phyloP scores from a whole-genome alignment of 64 coral and sea anemone species.

The Montipora foliosa region DNA sequence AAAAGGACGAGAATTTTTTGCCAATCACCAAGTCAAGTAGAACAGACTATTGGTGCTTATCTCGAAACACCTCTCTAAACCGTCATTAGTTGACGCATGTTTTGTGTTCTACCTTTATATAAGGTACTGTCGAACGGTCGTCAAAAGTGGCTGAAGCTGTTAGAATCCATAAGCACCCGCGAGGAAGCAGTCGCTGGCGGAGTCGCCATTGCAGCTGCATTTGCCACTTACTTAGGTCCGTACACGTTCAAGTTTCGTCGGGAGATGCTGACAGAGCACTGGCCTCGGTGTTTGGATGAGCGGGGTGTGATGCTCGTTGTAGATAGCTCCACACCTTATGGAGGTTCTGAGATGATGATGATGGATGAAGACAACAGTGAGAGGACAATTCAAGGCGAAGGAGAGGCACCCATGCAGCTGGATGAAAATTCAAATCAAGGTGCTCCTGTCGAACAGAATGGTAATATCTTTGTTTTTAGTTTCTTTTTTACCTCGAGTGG shows the following conservation, averaged over 20 bases:
- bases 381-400: background rate
- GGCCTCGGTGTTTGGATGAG: constrained; percentile 93
- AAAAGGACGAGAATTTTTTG: too few relatives aligned
- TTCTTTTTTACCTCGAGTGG: background rate
- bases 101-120: background rate
- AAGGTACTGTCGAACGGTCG: constrained; percentile 93
- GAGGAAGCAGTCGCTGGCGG: constrained; percentile 85
- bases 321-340: constrained; percentile 60
- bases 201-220: constrained; percentile 91
- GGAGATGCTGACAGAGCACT: constrained; percentile 91
- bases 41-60: too few relatives aligned
- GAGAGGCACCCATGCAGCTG: background rate
- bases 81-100: background rate
- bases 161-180: constrained; percentile 87
- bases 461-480: background rate
- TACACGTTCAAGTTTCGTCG: constrained; percentile 88
- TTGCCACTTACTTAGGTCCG: constrained; percentile 96
- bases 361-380: constrained; percentile 6
- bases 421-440: constrained; percentile 47
- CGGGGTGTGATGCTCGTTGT: constrained; percentile 84
- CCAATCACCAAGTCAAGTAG: too few relatives aligned
- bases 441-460: background rate
- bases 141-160: constrained; percentile 88
- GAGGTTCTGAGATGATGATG: constrained; percentile 54
- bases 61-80: background rate